phyloP scores from a whole-genome alignment of 2,113 vertebrate species.

The Notothenia rossii region DNA sequence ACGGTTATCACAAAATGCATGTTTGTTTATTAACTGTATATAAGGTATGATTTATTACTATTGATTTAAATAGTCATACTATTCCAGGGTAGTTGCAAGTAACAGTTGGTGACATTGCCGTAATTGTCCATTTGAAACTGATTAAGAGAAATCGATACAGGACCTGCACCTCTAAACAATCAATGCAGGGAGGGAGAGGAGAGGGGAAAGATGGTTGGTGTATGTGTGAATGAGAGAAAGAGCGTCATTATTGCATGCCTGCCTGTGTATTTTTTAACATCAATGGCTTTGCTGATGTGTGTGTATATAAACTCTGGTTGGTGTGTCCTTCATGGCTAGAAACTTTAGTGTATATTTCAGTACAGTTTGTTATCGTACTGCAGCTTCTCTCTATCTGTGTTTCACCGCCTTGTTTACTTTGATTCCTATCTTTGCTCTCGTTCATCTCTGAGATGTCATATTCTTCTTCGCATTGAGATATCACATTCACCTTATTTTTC shows the following conservation, averaged over 20 bases:
- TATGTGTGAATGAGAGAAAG: conserved; percentile 19
- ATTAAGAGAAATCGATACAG: conserved; percentile 75
- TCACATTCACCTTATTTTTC: not conserved
- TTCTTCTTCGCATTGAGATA: not conserved
- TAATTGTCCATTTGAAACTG: conserved; percentile 82
- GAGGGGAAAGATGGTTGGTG: conserved; percentile 32
- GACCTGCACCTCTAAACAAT: conserved; percentile 67
- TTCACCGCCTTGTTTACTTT: not conserved
- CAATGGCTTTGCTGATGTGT: conserved; percentile 23
- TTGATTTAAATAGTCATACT: not conserved
- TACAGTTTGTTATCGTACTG: not conserved
- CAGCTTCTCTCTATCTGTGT: not conserved
- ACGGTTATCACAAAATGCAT: not conserved
- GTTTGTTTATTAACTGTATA: not conserved
- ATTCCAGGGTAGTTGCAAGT: conserved; percentile 14
- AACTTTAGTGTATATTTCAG: not conserved
- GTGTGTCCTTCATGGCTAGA: conserved; percentile 1
- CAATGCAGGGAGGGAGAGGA: conserved; percentile 52
- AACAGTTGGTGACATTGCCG: conserved; percentile 41
- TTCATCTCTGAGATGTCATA: not conserved
- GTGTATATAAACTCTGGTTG: conserved; percentile 15
- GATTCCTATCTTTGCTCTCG: not conserved
- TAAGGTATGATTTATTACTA: conserved; percentile 1
- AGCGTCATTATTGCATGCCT: not conserved
- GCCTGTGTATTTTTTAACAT: conserved; percentile 7